phyloP scores from a whole-genome alignment of 2,797 vertebrate genomes.

The Jordanella pulchra region DNA sequence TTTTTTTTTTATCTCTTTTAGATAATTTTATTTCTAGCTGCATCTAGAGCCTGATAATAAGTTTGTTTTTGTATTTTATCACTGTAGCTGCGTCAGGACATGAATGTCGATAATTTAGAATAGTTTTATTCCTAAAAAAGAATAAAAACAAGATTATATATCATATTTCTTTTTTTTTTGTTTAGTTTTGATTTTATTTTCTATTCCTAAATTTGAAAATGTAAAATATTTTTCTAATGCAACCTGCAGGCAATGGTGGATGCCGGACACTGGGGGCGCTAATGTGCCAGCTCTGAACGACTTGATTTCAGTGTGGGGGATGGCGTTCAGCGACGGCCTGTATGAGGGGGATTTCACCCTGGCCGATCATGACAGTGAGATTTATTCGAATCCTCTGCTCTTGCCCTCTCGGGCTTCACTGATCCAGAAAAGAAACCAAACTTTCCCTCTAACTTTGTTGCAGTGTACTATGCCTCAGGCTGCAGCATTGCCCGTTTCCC shows the following conservation, averaged over 20 bases:
- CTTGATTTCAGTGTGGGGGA: conserved; percentile 95
- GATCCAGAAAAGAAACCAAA: neutral
- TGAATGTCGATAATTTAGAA: neutral
- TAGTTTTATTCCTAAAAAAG: conserved; percentile 4
- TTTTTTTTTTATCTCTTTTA: conserved; percentile 18
- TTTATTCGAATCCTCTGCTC: neutral
- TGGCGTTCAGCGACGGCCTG: conserved; percentile 96
- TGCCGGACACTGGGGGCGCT: conserved; percentile 98
- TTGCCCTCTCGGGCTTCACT: neutral
- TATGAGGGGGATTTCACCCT: conserved; percentile 96
- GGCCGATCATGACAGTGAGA: conserved; percentile 97
- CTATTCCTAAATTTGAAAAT: neutral
- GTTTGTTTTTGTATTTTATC: neutral
- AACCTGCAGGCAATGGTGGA: conserved; percentile 94
- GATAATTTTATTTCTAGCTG: conserved; percentile 9
- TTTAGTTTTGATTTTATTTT: neutral
- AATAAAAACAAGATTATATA: neutral
- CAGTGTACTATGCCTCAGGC: conserved; percentile 98
- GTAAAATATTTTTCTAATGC: neutral
- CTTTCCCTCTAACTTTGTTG: neutral
- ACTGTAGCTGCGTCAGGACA: neutral
- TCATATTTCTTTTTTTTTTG: neutral
- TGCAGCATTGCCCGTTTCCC: conserved; percentile 97
- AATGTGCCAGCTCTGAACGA: conserved; percentile 97
- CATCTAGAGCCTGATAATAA: neutral